These are phyloP conservation scores for Drosophila antonietae DNA, from an alignment of 2,888 invertebrate species.

Conservation along the genomic window DNA sequence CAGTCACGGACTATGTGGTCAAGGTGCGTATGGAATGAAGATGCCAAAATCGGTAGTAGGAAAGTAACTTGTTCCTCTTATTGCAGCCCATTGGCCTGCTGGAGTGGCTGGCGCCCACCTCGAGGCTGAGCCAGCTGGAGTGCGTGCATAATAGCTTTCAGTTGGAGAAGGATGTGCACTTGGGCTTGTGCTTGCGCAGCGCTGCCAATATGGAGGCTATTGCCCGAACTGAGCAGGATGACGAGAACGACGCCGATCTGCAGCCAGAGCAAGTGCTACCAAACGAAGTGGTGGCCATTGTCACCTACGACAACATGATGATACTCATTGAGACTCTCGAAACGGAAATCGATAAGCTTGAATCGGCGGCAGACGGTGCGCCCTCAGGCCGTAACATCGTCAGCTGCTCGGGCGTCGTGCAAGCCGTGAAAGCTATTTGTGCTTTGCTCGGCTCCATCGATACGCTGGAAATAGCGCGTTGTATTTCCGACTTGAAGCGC, in stretches of 20 bases:
- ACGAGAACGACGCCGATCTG: conserved; percentile 90
- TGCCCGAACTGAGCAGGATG: conserved; percentile 92
- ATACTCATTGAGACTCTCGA: conserved; percentile 93
- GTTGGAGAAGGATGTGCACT: conserved; percentile 93
- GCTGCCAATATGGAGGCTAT: conserved; percentile 89
- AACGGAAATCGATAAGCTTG: conserved; percentile 91
- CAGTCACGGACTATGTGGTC: conserved; percentile 88
- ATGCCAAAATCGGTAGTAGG: not conserved
- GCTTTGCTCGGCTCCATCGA: conserved; percentile 95
- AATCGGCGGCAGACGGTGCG: conserved; percentile 87
- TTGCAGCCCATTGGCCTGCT: conserved; percentile 89
- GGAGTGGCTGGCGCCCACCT: conserved; percentile 94
- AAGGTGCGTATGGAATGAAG: conserved; percentile 74
- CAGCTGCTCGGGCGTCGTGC: conserved; percentile 91
- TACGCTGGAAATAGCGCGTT: conserved; percentile 93
- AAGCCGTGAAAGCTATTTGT: conserved; percentile 96
- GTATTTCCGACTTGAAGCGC: conserved; percentile 86
- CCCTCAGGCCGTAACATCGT: conserved; percentile 85
- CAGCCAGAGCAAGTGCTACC: conserved; percentile 92
- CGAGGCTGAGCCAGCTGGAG: conserved; percentile 94
- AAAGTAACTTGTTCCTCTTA: not conserved
- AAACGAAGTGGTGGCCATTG: conserved; percentile 89
- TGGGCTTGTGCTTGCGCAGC: conserved; percentile 88
- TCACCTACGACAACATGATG: conserved; percentile 93
- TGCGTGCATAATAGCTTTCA: conserved; percentile 97